Conservation (phyloP, 1,140 invertebrate species). For the Mamestra configurata region DNA sequence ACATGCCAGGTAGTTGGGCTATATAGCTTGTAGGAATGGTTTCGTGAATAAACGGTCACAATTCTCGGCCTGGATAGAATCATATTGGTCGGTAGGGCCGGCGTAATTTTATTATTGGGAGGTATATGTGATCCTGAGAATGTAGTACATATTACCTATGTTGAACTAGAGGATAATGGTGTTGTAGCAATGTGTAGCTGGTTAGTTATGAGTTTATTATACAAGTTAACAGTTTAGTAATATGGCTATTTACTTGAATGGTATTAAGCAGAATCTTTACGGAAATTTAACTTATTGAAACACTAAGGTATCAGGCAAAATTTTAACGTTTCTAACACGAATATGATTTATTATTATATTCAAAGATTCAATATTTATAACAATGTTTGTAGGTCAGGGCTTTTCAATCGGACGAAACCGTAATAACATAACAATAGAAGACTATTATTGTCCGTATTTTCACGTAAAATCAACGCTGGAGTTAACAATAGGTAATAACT, state of each 20-base stretch:
- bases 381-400: not conserved
- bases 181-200: too few relatives aligned
- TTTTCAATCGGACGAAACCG: constrained; percentile 20
- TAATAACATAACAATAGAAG: constrained; percentile 10
- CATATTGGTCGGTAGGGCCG: constrained; percentile 19
- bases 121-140: not conserved
- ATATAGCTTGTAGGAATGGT: constrained; percentile 3
- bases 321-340: too few relatives aligned
- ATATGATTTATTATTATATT: not conserved
- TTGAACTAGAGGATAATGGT: not conserved
- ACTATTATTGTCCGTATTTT: constrained; percentile 30
- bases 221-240: too few relatives aligned
- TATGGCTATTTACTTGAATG: too few relatives aligned
- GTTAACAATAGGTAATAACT: constrained; percentile 38
- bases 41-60: constrained; percentile 21
- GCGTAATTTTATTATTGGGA: constrained; percentile 25
- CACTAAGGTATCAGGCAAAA: too few relatives aligned
- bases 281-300: too few relatives aligned
- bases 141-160: not conserved
- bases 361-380: not conserved
- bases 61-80: constrained; percentile 12
- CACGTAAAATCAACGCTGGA: not conserved
- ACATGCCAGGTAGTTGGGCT: constrained; percentile 6
- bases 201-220: too few relatives aligned
- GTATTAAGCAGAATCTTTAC: too few relatives aligned